Evolutionary conservation across 2,888 invertebrate species (phyloP).

Genomic region (Standfussiana lucernea): DNA sequence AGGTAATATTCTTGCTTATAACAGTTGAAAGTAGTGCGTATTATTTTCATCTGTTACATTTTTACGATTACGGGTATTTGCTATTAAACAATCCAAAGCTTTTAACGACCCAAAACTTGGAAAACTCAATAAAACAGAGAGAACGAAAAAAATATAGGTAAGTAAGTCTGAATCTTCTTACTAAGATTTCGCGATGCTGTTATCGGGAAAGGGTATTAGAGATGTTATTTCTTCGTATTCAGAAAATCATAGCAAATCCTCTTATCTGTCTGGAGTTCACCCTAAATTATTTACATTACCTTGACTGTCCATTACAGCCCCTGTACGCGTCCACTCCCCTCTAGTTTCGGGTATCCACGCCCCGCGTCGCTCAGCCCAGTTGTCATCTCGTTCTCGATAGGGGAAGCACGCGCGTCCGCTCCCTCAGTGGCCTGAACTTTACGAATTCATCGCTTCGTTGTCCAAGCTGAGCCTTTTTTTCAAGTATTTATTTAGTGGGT

Average conservation of each 20-base stretch:
- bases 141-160: background rate
- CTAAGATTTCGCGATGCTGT: constrained; percentile 3
- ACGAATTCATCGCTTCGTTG: constrained; percentile 53
- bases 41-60: background rate
- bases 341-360: constrained; percentile 73
- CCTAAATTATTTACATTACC: constrained; percentile 72
- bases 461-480: constrained; percentile 47
- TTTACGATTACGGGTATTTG: background rate
- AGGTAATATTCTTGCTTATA: background rate
- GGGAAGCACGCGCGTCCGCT: constrained; percentile 64
- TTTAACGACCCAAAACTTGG: constrained; percentile 22
- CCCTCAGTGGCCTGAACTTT: constrained; percentile 63
- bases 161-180: constrained; percentile 9
- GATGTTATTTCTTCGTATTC: constrained; percentile 55
- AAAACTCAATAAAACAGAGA: background rate
- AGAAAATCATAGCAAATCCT: constrained; percentile 69
- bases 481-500: constrained; percentile 59
- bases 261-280: constrained; percentile 68
- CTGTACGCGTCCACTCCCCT: constrained; percentile 72
- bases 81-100: constrained; percentile 39
- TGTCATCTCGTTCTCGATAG: constrained; percentile 62
- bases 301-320: constrained; percentile 67
- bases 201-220: constrained; percentile 25
- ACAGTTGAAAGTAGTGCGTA: constrained; percentile 9
- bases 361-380: constrained; percentile 71